Evolutionary conservation across 2,113 vertebrate genomes (phyloP).

Genomic region (Tenrec ecaudatus): DNA sequence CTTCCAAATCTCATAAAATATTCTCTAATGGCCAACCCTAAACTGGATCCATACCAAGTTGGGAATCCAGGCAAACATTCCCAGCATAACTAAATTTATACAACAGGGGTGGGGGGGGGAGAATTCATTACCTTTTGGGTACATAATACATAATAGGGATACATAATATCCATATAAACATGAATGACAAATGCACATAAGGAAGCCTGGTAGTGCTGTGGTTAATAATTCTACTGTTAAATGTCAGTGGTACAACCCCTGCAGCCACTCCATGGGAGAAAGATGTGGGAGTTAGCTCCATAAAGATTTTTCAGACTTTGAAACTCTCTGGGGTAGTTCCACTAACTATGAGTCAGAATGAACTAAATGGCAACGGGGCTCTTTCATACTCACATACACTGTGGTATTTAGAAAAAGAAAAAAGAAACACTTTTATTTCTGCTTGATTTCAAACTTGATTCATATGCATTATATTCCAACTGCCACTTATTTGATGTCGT

Average conservation of each 20-base stretch:
- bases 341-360: not conserved
- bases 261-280: too few relatives aligned
- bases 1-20: not conserved
- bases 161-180: not conserved
- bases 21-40: not conserved
- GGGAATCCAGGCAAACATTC: not conserved
- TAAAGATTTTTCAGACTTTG: not conserved
- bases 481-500: not conserved
- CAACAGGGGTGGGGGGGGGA: too few relatives aligned
- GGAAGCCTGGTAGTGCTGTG: not conserved
- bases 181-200: not conserved
- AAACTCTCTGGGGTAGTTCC: not conserved
- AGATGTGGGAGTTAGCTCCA: not conserved
- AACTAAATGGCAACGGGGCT: too few relatives aligned
- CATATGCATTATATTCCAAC: not conserved
- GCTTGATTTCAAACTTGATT: not conserved
- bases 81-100: not conserved
- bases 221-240: not conserved
- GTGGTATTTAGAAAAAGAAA: not conserved
- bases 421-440: not conserved
- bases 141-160: too few relatives aligned
- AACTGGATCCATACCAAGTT: not conserved
- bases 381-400: not conserved
- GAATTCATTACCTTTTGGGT: too few relatives aligned
- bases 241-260: not conserved